Conservation (phyloP, 2,888 invertebrate genomes). For the Epinotia demarniana region DNA sequence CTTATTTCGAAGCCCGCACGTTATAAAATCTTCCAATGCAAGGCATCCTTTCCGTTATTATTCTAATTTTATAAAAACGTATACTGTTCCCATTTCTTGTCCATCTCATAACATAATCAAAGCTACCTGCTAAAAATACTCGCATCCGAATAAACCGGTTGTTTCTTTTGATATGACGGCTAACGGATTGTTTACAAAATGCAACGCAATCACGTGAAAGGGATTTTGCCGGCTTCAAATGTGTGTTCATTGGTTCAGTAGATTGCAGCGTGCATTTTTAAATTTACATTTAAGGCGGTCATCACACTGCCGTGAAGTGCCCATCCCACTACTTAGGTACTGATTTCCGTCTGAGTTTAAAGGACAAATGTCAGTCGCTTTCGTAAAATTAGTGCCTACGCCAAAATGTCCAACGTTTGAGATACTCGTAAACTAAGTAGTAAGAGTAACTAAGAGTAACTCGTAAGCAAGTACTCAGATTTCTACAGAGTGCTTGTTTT, state of each 20-base stretch:
- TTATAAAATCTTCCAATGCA: neutral
- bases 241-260: neutral
- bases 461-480: too few species aligned
- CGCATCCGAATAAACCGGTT: conserved; percentile 33
- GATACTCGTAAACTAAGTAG: too few species aligned
- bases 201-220: conserved; percentile 1
- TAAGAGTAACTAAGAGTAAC: too few species aligned
- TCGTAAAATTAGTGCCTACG: too few species aligned
- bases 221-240: neutral
- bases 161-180: conserved; percentile 33
- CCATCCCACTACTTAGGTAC: too few species aligned
- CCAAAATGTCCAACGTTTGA: too few species aligned
- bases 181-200: conserved; percentile 41
- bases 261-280: neutral
- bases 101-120: conserved; percentile 26
- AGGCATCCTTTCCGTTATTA: conserved; percentile 19
- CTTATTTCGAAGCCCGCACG: too few species aligned
- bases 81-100: conserved; percentile 20
- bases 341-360: too few species aligned
- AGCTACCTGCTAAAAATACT: conserved; percentile 42
- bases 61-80: conserved; percentile 18
- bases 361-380: too few species aligned
- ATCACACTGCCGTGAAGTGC: too few species aligned
- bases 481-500: too few species aligned
- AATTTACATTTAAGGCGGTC: too few species aligned